Conservation (phyloP, 1,140 invertebrate species). For the Matsumurasca onukii region DNA sequence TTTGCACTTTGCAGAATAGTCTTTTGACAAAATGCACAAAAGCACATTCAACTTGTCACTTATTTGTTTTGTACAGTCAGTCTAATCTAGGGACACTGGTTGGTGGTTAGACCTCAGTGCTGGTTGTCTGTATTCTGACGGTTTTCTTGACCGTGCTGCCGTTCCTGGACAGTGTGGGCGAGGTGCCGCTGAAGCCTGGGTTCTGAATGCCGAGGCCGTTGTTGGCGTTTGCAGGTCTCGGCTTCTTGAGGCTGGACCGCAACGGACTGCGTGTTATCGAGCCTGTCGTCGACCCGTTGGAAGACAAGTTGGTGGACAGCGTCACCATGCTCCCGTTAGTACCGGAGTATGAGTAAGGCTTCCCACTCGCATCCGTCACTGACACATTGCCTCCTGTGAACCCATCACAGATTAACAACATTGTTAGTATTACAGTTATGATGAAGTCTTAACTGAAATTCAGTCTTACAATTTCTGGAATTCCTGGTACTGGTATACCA, state of each 20-base stretch:
- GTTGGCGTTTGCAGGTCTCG: slow-evolving; percentile 57
- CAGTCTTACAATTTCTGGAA: not conserved
- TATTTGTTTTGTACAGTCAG: too few relatives aligned
- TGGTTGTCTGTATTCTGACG: slow-evolving; percentile 85
- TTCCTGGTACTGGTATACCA: not conserved
- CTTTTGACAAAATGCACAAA: too few relatives aligned
- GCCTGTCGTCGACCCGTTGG: slow-evolving; percentile 58
- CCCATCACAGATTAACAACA: not conserved
- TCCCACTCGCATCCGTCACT: slow-evolving; percentile 79
- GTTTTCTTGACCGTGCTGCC: slow-evolving; percentile 77
- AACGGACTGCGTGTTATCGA: slow-evolving; percentile 64
- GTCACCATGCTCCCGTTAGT: slow-evolving; percentile 75
- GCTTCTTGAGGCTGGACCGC: slow-evolving; percentile 79
- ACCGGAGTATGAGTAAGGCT: slow-evolving; percentile 62
- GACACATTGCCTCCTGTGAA: slow-evolving; percentile 60
- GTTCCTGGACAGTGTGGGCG: slow-evolving; percentile 74
- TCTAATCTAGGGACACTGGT: too few relatives aligned
- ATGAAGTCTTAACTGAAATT: too few relatives aligned
- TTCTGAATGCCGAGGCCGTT: slow-evolving; percentile 78
- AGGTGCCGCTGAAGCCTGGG: slow-evolving; percentile 76
- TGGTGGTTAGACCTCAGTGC: slow-evolving; percentile 74
- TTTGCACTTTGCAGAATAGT: too few relatives aligned
- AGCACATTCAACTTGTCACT: too few relatives aligned
- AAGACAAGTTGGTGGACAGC: slow-evolving; percentile 65
- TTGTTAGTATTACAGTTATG: not conserved